Evolutionary conservation across 2,888 invertebrate genomes (phyloP).

Genomic region (Melikaiella ostensackeni): DNA sequence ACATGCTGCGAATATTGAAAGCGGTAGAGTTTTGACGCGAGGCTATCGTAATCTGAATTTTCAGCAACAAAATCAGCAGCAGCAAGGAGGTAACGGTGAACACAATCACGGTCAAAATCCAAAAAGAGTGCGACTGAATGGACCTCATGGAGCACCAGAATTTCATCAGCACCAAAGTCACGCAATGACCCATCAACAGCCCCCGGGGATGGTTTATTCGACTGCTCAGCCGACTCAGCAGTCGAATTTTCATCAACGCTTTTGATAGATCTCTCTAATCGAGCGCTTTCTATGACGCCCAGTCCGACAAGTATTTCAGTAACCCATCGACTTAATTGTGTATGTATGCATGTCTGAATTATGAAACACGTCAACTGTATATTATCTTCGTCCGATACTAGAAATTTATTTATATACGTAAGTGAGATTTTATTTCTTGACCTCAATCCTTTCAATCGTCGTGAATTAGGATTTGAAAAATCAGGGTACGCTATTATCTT

Average conservation of each 20-base stretch:
- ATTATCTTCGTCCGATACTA: constrained; percentile 33
- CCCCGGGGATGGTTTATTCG: constrained; percentile 75
- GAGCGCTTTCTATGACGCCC: not conserved
- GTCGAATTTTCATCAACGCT: constrained; percentile 76
- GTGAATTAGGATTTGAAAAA: not conserved
- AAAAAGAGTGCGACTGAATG: constrained; percentile 83
- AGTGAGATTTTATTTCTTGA: constrained; percentile 4
- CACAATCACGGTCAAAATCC: constrained; percentile 81
- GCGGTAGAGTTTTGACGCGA: not conserved
- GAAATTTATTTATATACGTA: constrained; percentile 39
- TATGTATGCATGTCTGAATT: constrained; percentile 39
- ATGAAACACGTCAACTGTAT: constrained; percentile 30
- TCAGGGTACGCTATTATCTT: not conserved
- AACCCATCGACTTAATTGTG: constrained; percentile 31
- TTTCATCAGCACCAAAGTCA: constrained; percentile 76
- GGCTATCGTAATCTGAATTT: constrained; percentile 44
- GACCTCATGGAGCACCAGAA: constrained; percentile 78
- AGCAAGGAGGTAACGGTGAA: constrained; percentile 76
- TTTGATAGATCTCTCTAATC: constrained; percentile 57
- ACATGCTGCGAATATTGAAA: not conserved
- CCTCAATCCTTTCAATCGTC: constrained; percentile 8
- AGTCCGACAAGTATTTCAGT: constrained; percentile 37
- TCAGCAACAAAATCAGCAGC: constrained; percentile 74
- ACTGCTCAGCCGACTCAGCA: constrained; percentile 74
- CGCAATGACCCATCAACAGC: constrained; percentile 75